Conservation (phyloP, 2,888 invertebrate genomes). For the Nemotelus pantherinus region DNA sequence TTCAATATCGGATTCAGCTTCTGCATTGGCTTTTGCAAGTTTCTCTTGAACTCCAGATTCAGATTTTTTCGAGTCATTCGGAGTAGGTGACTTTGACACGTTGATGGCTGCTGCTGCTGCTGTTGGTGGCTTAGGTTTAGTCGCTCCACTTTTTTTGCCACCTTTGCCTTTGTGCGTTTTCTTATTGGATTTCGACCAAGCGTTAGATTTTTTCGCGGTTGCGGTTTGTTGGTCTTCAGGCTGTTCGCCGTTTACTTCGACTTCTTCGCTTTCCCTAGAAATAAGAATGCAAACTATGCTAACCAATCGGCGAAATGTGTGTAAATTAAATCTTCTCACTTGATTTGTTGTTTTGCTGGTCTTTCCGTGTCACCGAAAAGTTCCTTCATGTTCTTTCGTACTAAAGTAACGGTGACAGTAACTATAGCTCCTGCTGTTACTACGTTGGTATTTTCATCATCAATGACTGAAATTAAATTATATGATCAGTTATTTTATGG, state of each 20-base stretch:
- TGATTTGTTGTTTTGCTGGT: conserved; percentile 72
- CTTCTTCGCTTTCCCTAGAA: conserved; percentile 62
- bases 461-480: conserved; percentile 77
- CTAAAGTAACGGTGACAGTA: conserved; percentile 91
- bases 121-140: conserved; percentile 56
- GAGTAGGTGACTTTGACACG: conserved; percentile 53
- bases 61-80: conserved; percentile 32
- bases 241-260: conserved; percentile 62
- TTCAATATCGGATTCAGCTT: conserved; percentile 59
- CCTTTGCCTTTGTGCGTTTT: conserved; percentile 71
- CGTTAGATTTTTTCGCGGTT: conserved; percentile 77
- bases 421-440: conserved; percentile 98
- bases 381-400: conserved; percentile 83
- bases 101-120: conserved; percentile 19
- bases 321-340: conserved; percentile 61
- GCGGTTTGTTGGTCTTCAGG: conserved; percentile 62
- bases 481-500: background rate
- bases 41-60: conserved; percentile 53
- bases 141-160: conserved; percentile 65
- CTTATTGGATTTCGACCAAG: conserved; percentile 80
- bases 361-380: conserved; percentile 82
- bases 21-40: conserved; percentile 55
- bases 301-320: background rate
- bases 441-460: conserved; percentile 95
- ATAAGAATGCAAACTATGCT: background rate